Evolutionary conservation across 1,140 invertebrate genomes (phyloP), one percentile per base, ranked within the genome.

Genomic region (Antheraea mylitta): DNA sequence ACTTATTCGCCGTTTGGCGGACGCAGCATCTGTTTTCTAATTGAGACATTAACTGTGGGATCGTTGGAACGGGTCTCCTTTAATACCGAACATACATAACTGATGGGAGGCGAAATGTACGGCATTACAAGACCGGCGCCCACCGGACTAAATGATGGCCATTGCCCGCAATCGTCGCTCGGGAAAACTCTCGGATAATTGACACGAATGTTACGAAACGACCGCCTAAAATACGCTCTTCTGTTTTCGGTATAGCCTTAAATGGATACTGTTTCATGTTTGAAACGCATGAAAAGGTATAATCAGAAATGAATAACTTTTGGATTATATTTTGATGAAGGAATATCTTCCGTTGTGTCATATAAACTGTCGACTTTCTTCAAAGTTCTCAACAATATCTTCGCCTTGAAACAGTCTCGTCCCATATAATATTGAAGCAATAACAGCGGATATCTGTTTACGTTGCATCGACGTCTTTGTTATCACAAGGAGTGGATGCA

Each of bases 181-280:
- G 79, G 83, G 79, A 84, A 85, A 89, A 87, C 84, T 84, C 85
- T 74, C 77, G 80, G 87, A 86, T 89, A 89, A 89, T 89, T 89
- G 85, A 87, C 84, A 85, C 73, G 75, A 85, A 85, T 87, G 85
- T 83, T 75, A 72, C 77, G 70, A 75, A 83, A 85, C 72, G 80
- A 78, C 77, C 70, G 66, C 71, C 70, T 74, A 74, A 53, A 80
- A 84, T 78, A 82, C 73, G 75, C 65, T 18, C 70, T 66, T 59
- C 69, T 72, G 74, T 78, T 72, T 78, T 78, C 73, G 74, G 70
- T 79, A 71, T 68, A 66, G 73, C 67, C 72, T 72, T 69, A 18
- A 53, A 74, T 69, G 65, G 68, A 65, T 73, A 71, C 69, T 60
- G 62, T 65, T 64, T 63, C 8, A 37, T 58, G 68, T 67, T 68